Evolutionary conservation across 2,888 invertebrate species (phyloP).

Genomic region (Melitaea athalia): DNA sequence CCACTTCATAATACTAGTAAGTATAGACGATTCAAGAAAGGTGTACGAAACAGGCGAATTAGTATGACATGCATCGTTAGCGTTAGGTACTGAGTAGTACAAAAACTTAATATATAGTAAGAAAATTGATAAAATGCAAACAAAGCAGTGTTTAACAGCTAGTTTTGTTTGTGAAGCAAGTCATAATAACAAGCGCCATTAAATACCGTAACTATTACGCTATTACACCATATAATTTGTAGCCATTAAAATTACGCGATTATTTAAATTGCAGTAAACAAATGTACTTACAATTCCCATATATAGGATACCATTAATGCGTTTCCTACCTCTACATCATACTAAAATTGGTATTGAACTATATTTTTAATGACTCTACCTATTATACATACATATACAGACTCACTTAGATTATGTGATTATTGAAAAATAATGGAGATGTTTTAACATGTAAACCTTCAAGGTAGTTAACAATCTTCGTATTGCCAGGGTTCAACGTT

Average conservation of each 20-base stretch:
- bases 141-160: neutral
- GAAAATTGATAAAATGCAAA: neutral
- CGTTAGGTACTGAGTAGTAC: too few relatives aligned
- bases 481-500: too few relatives aligned
- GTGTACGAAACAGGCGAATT: too few relatives aligned
- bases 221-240: slow-evolving; percentile 26
- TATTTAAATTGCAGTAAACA: slow-evolving; percentile 17
- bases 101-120: neutral
- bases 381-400: too few relatives aligned
- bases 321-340: slow-evolving; percentile 19
- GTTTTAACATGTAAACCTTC: too few relatives aligned
- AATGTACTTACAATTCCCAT: slow-evolving; percentile 10
- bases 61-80: too few relatives aligned
- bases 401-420: too few relatives aligned
- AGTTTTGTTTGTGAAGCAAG: slow-evolving; percentile 11
- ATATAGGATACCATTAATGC: slow-evolving; percentile 8
- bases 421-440: too few relatives aligned
- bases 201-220: slow-evolving; percentile 11
- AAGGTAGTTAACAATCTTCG: too few relatives aligned
- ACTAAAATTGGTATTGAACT: neutral
- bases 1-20: too few relatives aligned
- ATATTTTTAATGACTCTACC: slow-evolving; percentile 1
- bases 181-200: slow-evolving; percentile 14
- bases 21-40: too few relatives aligned
- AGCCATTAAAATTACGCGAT: slow-evolving; percentile 25